Conservation (phyloP, 2,888 invertebrate genomes). For the Sipha maydis region DNA sequence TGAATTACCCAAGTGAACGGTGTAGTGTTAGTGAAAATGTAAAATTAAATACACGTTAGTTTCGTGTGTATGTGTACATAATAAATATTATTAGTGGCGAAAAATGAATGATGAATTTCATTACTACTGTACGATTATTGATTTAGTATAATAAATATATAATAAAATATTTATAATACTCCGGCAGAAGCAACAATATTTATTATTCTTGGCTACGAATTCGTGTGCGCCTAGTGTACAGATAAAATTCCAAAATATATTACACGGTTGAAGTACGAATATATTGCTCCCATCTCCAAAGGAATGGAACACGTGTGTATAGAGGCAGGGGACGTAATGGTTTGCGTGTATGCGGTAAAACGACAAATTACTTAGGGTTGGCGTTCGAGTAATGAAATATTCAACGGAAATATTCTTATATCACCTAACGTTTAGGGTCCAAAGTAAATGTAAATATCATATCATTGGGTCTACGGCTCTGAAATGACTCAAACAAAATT, state of each 20-base stretch:
- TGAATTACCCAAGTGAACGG: too few species aligned
- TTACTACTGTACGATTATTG: too few species aligned
- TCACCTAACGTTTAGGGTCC: constrained; percentile 51
- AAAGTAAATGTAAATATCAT: constrained; percentile 61
- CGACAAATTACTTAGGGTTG: constrained; percentile 60
- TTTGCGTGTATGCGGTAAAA: constrained; percentile 54
- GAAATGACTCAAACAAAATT: constrained; percentile 35
- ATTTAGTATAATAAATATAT: neutral
- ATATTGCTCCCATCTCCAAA: constrained; percentile 45
- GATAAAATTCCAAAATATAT: constrained; percentile 59
- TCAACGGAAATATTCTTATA: constrained; percentile 59
- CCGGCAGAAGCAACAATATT: constrained; percentile 5
- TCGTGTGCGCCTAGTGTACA: neutral
- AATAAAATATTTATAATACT: neutral
- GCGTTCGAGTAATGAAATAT: constrained; percentile 60
- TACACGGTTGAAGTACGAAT: constrained; percentile 53
- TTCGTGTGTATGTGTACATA: too few species aligned
- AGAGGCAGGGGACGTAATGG: constrained; percentile 41
- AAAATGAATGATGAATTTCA: too few species aligned
- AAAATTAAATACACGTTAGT: too few species aligned
- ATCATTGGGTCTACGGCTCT: constrained; percentile 29
- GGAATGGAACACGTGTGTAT: constrained; percentile 52
- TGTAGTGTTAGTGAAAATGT: too few species aligned
- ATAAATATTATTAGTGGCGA: too few species aligned
- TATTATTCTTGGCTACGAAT: constrained; percentile 30